Percentiles rank a stretch among this genome's conserved stretches.
phyloP scores from a whole-genome alignment of 2,797 vertebrate genomes.

The Pantherophis vulpinus region DNA sequence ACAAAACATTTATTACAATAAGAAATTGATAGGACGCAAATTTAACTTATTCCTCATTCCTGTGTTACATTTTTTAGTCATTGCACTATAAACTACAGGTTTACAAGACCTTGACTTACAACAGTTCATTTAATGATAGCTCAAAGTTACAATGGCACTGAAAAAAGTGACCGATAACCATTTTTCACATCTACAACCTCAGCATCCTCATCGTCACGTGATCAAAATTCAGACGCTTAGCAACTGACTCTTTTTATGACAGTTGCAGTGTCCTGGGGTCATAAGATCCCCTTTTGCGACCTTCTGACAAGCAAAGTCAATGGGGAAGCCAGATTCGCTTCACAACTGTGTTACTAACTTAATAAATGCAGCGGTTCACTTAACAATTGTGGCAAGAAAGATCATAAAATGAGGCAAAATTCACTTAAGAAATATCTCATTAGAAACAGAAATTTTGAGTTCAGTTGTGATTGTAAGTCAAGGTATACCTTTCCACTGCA shows the following conservation, averaged over 20 bases:
- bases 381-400: neutral
- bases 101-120: neutral
- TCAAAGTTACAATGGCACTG: neutral
- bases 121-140: neutral
- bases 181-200: neutral
- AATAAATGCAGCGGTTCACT: neutral
- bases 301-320: neutral
- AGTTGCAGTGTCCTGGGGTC: neutral
- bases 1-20: neutral
- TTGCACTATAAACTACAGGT: neutral
- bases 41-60: neutral
- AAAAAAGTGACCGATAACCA: neutral
- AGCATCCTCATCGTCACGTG: neutral
- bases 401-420: neutral
- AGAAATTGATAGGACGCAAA: neutral
- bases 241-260: neutral
- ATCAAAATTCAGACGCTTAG: neutral
- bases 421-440: neutral
- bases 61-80: neutral
- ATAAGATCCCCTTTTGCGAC: neutral
- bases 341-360: neutral
- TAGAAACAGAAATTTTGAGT: neutral
- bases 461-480: neutral
- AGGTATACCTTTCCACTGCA: neutral
- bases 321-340: neutral